Evolutionary conservation across 2,797 vertebrate genomes (phyloP).

Genomic region (Furcifer pardalis): DNA sequence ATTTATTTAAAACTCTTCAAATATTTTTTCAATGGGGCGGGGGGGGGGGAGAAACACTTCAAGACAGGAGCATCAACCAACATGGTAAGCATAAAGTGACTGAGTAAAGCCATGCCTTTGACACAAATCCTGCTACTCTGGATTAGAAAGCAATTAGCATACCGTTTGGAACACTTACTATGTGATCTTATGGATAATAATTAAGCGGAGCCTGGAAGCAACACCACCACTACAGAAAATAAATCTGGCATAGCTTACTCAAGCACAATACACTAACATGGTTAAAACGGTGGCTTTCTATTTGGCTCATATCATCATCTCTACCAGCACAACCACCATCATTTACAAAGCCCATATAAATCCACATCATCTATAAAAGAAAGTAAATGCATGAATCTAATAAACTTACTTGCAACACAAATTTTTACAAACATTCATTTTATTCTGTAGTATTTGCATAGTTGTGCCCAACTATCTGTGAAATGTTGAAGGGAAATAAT

Average conservation of each 20-base stretch:
- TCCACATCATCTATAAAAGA: background rate
- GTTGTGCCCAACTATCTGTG: background rate
- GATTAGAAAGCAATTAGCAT: background rate
- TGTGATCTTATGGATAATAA: background rate
- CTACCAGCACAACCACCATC: too few species aligned
- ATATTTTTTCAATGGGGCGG: background rate
- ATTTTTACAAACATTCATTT: constrained; percentile 2
- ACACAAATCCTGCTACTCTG: background rate
- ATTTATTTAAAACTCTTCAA: background rate
- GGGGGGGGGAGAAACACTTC: background rate
- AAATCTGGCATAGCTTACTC: background rate
- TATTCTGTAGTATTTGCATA: background rate
- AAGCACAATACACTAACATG: background rate
- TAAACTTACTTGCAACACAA: background rate
- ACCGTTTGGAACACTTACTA: background rate
- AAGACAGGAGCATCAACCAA: background rate
- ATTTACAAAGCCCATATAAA: background rate
- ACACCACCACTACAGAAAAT: background rate
- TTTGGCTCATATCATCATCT: background rate
- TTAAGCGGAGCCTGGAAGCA: background rate
- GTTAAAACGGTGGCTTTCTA: background rate
- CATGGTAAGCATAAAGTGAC: background rate
- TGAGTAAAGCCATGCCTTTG: background rate
- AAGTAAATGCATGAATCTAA: background rate
- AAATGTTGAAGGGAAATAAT: background rate